A percentile compares a stretch with the other conserved stretches of the same genome.
Evolutionary conservation across 2,888 invertebrate genomes (phyloP).

Genomic region (Lasiommata megera): DNA sequence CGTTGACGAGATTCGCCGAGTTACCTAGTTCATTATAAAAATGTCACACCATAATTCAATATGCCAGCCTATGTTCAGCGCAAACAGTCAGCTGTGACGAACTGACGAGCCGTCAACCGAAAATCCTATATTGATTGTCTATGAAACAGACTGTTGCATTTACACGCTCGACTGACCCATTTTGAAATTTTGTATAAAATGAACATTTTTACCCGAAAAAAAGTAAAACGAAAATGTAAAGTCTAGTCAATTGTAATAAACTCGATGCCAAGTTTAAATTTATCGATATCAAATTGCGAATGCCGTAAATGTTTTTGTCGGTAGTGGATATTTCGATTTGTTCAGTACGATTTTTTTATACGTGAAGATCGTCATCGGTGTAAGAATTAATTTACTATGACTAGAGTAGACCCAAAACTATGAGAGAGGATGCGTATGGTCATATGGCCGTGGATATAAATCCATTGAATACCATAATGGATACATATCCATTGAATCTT

Average conservation of each 20-base stretch:
- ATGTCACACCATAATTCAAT: slow-evolving; percentile 2
- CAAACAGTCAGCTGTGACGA: slow-evolving; percentile 16
- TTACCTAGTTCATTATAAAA: slow-evolving; percentile 1
- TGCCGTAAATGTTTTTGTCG: neutral
- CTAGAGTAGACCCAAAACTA: too few relatives aligned
- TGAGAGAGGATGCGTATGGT: too few relatives aligned
- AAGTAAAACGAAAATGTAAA: neutral
- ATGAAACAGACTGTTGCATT: slow-evolving; percentile 11
- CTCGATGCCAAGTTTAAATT: neutral
- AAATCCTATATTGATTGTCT: slow-evolving; percentile 19
- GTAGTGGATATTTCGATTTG: neutral
- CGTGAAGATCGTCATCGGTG: too few relatives aligned
- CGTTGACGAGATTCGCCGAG: too few relatives aligned
- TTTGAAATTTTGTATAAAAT: slow-evolving; percentile 5
- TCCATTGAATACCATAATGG: too few relatives aligned
- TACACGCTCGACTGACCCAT: slow-evolving; percentile 1
- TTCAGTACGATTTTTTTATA: neutral
- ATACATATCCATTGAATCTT: too few relatives aligned
- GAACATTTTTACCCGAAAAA: neutral
- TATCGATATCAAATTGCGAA: neutral
- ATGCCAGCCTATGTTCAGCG: slow-evolving; percentile 1
- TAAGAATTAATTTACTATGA: too few relatives aligned
- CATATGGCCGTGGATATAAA: too few relatives aligned
- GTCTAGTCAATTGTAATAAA: neutral
- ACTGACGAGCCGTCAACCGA: slow-evolving; percentile 20